Evolutionary conservation across 2,113 vertebrate species (phyloP).

Genomic region (Macaca mulatta): DNA sequence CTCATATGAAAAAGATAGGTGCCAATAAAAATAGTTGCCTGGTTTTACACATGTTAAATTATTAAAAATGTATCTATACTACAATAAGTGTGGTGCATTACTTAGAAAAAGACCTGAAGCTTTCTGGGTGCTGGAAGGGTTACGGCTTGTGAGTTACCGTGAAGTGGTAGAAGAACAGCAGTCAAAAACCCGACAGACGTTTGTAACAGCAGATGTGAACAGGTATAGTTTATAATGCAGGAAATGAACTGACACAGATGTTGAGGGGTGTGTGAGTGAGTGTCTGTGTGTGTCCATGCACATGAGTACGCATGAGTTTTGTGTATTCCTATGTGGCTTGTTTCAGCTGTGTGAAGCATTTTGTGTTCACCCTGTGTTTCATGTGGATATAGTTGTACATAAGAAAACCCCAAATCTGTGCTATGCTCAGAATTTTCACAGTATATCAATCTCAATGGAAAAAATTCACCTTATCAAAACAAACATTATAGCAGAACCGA

Average conservation of each 20-base stretch:
- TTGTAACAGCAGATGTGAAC: background rate
- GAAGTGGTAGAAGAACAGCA: background rate
- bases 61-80: background rate
- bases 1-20: background rate
- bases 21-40: background rate
- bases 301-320: background rate
- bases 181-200: background rate
- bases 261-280: background rate
- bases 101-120: background rate
- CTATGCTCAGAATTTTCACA: background rate
- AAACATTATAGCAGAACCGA: background rate
- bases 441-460: background rate
- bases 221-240: background rate
- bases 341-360: background rate
- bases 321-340: background rate
- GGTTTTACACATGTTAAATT: background rate
- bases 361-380: background rate
- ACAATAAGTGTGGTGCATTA: background rate
- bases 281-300: accelerated
- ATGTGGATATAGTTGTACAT: background rate
- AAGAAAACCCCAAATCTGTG: background rate
- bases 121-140: background rate
- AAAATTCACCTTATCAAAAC: background rate
- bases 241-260: background rate
- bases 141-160: background rate